These are phyloP conservation scores for Sycophila sp. DNA, from an alignment of 1,140 invertebrate genomes.

Conservation along the genomic window DNA sequence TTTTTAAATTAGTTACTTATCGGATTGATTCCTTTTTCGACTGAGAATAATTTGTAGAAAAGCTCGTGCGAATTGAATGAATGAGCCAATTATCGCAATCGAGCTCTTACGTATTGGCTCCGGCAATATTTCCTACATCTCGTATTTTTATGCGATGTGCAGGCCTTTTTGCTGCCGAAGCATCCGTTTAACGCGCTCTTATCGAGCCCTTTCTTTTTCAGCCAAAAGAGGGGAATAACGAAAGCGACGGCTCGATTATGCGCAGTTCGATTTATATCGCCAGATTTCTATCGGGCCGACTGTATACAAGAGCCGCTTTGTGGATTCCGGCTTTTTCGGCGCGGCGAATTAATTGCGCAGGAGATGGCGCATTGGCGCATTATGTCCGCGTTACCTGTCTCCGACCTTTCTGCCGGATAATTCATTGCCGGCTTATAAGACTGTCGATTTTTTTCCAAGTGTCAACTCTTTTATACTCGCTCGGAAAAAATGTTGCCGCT, in stretches of 20 bases:
- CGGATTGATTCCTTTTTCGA: no score
- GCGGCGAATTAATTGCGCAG: constrained; percentile 38
- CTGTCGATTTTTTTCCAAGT: no score
- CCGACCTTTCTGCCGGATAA: constrained; percentile 36
- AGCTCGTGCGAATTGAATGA: constrained; percentile 41
- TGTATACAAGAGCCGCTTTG: neutral
- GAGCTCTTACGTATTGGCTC: no score
- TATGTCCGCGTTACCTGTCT: constrained; percentile 34
- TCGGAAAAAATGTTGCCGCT: no score
- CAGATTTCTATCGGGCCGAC: constrained; percentile 28
- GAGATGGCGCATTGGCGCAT: constrained; percentile 42
- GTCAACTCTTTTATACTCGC: no score
- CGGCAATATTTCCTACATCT: constrained; percentile 31
- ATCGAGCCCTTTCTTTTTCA: neutral
- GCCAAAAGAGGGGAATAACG: constrained; percentile 8
- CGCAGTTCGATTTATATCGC: constrained; percentile 21
- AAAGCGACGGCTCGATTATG: neutral
- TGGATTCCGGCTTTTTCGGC: constrained; percentile 1
- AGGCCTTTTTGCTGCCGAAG: no score
- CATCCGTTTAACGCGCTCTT: neutral
- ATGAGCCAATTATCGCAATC: constrained; percentile 49
- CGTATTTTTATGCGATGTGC: no score
- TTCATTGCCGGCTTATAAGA: no score
- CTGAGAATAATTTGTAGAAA: constrained; percentile 34
- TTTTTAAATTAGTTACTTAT: no score